Percentiles rank a stretch among this genome's conserved stretches.
Conservation (phyloP, 30 jellyfish, hydroid and myxozoan genomes). For the Sanderia malayensis region DNA sequence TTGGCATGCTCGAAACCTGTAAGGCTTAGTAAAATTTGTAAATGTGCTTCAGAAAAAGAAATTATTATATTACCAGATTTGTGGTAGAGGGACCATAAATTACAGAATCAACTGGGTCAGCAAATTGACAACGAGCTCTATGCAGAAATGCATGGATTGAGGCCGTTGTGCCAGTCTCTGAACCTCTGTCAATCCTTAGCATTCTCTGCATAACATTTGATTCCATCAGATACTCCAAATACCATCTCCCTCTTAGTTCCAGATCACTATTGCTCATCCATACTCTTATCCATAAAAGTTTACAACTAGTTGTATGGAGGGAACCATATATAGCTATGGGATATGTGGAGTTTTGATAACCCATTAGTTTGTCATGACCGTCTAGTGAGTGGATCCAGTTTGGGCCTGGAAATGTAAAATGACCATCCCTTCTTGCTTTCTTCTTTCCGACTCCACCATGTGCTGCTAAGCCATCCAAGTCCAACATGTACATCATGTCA, state of each 20-base stretch:
- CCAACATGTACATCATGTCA: slow-evolving; percentile 25
- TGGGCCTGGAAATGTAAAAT: slow-evolving; percentile 6
- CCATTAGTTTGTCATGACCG: too few species aligned
- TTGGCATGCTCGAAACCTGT: too few species aligned
- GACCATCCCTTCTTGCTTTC: slow-evolving; percentile 3
- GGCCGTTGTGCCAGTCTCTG: slow-evolving; percentile 43
- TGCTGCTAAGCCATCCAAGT: slow-evolving; percentile 21
- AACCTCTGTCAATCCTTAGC: slow-evolving; percentile 34
- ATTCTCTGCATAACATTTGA: slow-evolving; percentile 5
- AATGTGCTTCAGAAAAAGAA: neutral
- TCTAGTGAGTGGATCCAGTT: slow-evolving; percentile 21
- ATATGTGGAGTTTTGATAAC: too few species aligned
- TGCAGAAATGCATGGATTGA: slow-evolving; percentile 30
- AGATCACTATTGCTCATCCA: slow-evolving; percentile 44
- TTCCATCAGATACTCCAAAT: slow-evolving; percentile 27
- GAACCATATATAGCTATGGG: slow-evolving; percentile 57
- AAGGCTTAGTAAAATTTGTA: too few species aligned
- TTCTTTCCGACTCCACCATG: slow-evolving; percentile 7
- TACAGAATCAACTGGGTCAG: slow-evolving; percentile 43
- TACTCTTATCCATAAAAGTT: slow-evolving; percentile 7
- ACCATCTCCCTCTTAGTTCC: slow-evolving; percentile 14
- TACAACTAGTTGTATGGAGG: slow-evolving; percentile 34
- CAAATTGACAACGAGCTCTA: slow-evolving; percentile 1
- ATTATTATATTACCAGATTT: neutral
- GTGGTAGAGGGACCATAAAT: slow-evolving; percentile 36